Base-by-base conservation (phyloP, 2,113 vertebrate genomes). In the Petroica traversi region DNA sequence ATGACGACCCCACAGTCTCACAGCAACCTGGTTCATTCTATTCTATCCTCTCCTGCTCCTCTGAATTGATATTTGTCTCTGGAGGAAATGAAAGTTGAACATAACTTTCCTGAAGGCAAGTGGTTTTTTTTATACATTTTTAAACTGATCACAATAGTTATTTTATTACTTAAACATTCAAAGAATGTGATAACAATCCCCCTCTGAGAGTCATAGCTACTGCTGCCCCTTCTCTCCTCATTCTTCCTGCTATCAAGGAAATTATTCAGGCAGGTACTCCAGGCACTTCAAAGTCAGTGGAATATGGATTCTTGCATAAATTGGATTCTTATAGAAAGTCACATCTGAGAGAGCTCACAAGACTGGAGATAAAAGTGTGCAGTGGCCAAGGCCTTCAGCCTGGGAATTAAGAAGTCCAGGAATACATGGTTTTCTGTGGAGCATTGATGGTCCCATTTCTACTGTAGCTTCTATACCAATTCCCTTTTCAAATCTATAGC, bases 41-140 rank as follows among this genome's bases (percentile, higher is more conserved):
- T 90, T 85, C 43, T 74, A 6, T 58, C 79, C 82, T 91, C 83
- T 64, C 43, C 57, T 69, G n/a, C 59, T 80, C 71, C 63, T 85
- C 91, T 92, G 80, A 89, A 68, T 28, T 55, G 33, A 40, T 91
- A 81, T 87, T 72, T 67, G 25, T 82, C 75, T 89, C 94, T 54
- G 64, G 36, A 93, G 90, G 63, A 86, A 95, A 95, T 91, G 77
- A 95, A 89, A 92, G 76, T 38, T 88, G 34, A 95, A 90, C n/a
- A 62, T 88, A 78, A 84, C 63, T 97, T 94, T 97, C 68, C 86
- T 95, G 71, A 76, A 88, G 84, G 75, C 40, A 92, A 85, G 23
- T 52, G 41, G 55, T 68, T 6, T 76, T 76, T n/a, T 90, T 81
- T 78, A 69, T 79, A 66, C n/a, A 46, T 90, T 95, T 94, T 96